These are phyloP conservation scores for Agrotis exclamationis DNA, from an alignment of 2,888 invertebrate species.

Conservation along the genomic window DNA sequence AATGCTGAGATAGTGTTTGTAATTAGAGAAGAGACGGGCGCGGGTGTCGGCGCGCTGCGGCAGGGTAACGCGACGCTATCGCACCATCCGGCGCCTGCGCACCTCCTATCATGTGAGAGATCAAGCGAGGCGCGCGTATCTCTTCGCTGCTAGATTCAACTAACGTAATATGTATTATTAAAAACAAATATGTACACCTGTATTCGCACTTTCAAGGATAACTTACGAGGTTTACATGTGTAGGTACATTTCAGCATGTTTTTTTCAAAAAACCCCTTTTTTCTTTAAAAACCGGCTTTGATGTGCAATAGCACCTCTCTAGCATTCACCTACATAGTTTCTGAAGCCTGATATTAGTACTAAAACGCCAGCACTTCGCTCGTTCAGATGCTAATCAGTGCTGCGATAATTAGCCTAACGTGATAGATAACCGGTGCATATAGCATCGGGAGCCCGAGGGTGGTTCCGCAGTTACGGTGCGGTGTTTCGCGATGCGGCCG, in stretches of 20 bases:
- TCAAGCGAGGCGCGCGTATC: conserved; percentile 70
- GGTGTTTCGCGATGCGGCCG: conserved; percentile 71
- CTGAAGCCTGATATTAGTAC: conserved; percentile 24
- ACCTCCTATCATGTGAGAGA: conserved; percentile 85
- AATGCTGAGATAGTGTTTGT: conserved; percentile 79
- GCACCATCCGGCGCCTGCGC: conserved; percentile 78
- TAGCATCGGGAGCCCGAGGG: conserved; percentile 53
- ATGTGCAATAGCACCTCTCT: not conserved
- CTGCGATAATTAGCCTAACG: conserved; percentile 47
- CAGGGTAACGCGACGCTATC: conserved; percentile 79
- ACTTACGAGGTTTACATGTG: not conserved
- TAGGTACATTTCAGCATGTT: not conserved
- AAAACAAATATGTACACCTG: conserved; percentile 42
- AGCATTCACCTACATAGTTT: not conserved
- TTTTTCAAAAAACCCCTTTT: not conserved
- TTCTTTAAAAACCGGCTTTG: too few species aligned
- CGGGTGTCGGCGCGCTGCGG: conserved; percentile 67
- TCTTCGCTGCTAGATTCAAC: conserved; percentile 50
- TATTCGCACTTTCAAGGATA: not conserved
- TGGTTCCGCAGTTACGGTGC: conserved; percentile 71
- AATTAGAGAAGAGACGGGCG: conserved; percentile 82
- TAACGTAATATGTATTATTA: conserved; percentile 59
- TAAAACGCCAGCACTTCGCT: conserved; percentile 19
- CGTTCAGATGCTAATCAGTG: conserved; percentile 42
- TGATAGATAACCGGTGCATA: conserved; percentile 56